Base-by-base conservation (phyloP, 2,888 invertebrate genomes). In the Metalampra italica region DNA sequence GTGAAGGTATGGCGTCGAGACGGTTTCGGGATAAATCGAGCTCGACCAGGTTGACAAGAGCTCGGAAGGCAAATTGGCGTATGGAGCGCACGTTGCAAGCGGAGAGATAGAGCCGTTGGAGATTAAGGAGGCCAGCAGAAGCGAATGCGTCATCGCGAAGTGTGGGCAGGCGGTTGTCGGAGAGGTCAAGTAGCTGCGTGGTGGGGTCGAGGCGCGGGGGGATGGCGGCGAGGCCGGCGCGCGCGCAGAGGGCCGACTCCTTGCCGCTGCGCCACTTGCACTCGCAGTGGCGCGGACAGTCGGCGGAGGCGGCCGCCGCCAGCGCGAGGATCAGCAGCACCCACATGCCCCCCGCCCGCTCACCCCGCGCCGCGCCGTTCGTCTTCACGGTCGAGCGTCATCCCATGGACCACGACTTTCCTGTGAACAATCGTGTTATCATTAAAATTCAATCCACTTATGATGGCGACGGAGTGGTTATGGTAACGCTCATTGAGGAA, bases 241-340 rank as follows among this genome's bases (percentile, higher is more conserved):
- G 93, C 64, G 92, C 91, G 85, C 96, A 96, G 65, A 94, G 90
- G 50, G 95, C 96, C 45, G 95, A 94, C 83, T 96, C 95, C 81
- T 96, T 96, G 66, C 96, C 96, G 73, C 93, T 93, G 78, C 94
- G 94, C 96, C 96, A 96, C 84, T 95, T 95, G 91, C 96, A 96
- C 82, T 95, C 95, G 86, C 96, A 96, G 64, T 93, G 90, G 55
- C 91, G 91, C 46, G 94, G 94, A 75, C 95, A 95, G 65, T 93
- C 93, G 69, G 92, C 92, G 68, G 89, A 82, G 65, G 90, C 89
- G 71, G 82, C 83, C 68, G 82, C 85, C 74, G 82, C 84, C 78
- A 86, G 68, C 59, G 83, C 75, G 58, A 84, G 73, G 79, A 83
- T 66, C 70, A 85, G 69, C 78, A 83, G 71, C 73, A 93, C 94